phyloP scores from a whole-genome alignment of 2,113 vertebrate genomes.

The Pteropus alecto region DNA sequence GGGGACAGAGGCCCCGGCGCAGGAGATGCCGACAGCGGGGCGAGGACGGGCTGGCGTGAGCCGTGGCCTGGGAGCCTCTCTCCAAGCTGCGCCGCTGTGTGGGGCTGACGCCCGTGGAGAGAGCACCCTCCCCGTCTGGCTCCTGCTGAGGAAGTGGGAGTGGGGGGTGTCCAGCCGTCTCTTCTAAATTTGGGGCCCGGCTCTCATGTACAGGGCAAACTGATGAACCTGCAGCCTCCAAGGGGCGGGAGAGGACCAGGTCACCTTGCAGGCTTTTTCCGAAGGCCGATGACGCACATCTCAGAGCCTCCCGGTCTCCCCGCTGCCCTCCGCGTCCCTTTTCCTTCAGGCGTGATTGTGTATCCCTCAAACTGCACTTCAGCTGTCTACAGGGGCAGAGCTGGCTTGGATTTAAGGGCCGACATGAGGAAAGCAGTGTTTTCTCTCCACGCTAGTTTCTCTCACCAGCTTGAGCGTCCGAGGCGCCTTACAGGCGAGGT shows the following conservation, averaged over 20 bases:
- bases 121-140: too few relatives aligned
- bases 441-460: not conserved
- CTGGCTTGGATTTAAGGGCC: not conserved
- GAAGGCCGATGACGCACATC: not conserved
- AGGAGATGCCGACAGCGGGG: accelerated
- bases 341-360: not conserved
- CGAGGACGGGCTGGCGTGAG: not conserved
- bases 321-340: accelerated
- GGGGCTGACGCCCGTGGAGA: too few relatives aligned
- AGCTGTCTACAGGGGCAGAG: not conserved
- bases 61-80: not conserved
- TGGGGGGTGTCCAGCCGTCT: accelerated
- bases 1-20: not conserved
- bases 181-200: not conserved
- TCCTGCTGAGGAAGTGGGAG: not conserved
- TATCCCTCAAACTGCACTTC: not conserved
- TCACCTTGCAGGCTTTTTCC: not conserved
- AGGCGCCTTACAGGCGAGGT: not conserved
- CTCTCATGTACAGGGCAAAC: not conserved
- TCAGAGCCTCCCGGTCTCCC: not conserved
- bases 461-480: not conserved
- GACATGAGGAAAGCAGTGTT: too few relatives aligned
- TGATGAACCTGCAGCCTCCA: not conserved
- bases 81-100: too few relatives aligned
- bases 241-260: not conserved